phyloP scores from a whole-genome alignment of 2,888 invertebrate species.

The Mantis religiosa region DNA sequence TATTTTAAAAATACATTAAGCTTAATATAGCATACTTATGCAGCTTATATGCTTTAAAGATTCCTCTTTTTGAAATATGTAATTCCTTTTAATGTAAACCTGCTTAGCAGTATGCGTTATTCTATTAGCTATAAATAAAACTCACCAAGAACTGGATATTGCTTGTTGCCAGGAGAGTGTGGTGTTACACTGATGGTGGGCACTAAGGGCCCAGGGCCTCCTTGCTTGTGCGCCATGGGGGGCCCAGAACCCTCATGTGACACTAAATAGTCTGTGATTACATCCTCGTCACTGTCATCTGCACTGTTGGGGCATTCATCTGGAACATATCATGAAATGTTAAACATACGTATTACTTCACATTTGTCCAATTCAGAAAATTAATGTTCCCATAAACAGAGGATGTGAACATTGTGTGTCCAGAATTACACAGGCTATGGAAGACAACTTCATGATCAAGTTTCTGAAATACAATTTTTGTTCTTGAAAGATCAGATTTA shows the following conservation, averaged over 20 bases:
- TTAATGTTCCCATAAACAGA: too few species aligned
- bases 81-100: neutral
- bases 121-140: neutral
- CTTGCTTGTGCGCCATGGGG: conserved; percentile 19
- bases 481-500: too few species aligned
- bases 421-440: too few species aligned
- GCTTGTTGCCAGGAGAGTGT: conserved; percentile 75
- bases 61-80: neutral
- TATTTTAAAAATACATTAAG: too few species aligned
- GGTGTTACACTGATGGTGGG: conserved; percentile 86
- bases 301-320: conserved; percentile 47
- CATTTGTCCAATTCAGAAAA: too few species aligned
- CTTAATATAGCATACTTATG: too few species aligned
- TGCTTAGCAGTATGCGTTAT: neutral
- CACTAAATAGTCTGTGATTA: conserved; percentile 67
- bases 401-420: too few species aligned
- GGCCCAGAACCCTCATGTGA: conserved; percentile 9
- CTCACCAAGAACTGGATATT: conserved; percentile 59
- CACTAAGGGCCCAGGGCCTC: conserved; percentile 50
- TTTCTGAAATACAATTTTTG: too few species aligned
- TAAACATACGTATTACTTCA: too few species aligned
- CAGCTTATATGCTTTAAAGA: too few species aligned
- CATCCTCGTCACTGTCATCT: conserved; percentile 74
- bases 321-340: neutral
- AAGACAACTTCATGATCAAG: too few species aligned